Percentiles rank a stretch among this genome's conserved stretches.
Conservation (phyloP, 1,140 invertebrate species). For the Anoplolepis gracilipes region DNA sequence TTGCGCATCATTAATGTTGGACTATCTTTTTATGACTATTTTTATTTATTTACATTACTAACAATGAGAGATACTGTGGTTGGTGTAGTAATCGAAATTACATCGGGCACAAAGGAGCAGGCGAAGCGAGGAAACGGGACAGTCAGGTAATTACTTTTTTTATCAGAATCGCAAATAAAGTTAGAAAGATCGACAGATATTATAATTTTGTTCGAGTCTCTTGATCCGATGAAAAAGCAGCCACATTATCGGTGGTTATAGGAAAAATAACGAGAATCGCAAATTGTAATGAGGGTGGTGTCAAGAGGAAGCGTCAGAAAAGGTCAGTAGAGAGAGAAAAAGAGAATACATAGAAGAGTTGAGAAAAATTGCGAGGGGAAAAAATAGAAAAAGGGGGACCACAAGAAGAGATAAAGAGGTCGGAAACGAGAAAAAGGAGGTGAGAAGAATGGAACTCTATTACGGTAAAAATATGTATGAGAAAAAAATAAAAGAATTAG, state of each 20-base stretch:
- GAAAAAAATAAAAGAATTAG: constrained; percentile 46
- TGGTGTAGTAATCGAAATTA: constrained; percentile 7
- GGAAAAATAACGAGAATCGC: constrained; percentile 50
- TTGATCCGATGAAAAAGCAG: constrained; percentile 40
- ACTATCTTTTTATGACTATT: not conserved
- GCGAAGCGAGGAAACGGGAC: constrained; percentile 4
- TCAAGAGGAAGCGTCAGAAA: constrained; percentile 1
- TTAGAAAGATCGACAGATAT: constrained; percentile 64
- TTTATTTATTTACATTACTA: too few species aligned
- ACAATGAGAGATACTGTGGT: not conserved
- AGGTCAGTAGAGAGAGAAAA: not conserved
- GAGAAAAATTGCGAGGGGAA: not conserved
- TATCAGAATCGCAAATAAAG: constrained; percentile 62
- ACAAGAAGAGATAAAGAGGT: constrained; percentile 1
- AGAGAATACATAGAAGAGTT: not conserved
- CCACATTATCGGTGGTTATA: not conserved
- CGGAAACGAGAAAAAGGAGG: constrained; percentile 4
- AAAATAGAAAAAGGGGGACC: not conserved
- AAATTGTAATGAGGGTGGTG: constrained; percentile 36
- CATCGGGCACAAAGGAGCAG: not conserved
- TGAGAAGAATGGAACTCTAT: constrained; percentile 51
- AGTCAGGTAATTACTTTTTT: constrained; percentile 51
- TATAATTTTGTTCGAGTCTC: constrained; percentile 71
- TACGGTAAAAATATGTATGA: constrained; percentile 54
- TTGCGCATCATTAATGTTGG: not conserved